Conservation (phyloP, 2,888 invertebrate genomes). For the Laothoe populi region DNA sequence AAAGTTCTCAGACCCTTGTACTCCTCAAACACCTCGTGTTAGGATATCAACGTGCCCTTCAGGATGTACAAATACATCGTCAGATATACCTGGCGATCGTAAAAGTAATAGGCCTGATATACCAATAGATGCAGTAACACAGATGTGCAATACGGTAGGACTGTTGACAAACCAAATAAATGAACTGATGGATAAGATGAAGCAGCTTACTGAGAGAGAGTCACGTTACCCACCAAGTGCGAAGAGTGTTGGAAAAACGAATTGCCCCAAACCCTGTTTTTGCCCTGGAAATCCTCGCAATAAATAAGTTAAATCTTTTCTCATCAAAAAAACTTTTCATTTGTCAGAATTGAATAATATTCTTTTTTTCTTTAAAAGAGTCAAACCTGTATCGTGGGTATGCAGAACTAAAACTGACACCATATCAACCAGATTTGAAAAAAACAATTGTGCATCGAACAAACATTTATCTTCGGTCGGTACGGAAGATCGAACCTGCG, state of each 20-base stretch:
- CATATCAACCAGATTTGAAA: too few species aligned
- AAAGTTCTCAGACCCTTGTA: slow-evolving; percentile 7
- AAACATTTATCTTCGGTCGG: too few species aligned
- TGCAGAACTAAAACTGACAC: too few species aligned
- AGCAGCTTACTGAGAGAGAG: slow-evolving; percentile 32
- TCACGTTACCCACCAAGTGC: background rate
- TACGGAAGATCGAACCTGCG: too few species aligned
- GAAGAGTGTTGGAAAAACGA: background rate
- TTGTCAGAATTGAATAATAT: too few species aligned
- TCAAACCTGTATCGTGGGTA: too few species aligned
- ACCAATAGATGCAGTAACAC: slow-evolving; percentile 41
- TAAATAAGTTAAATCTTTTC: background rate
- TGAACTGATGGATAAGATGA: slow-evolving; percentile 51
- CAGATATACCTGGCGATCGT: slow-evolving; percentile 46
- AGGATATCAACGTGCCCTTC: slow-evolving; percentile 35
- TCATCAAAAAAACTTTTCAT: too few species aligned
- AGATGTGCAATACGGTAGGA: slow-evolving; percentile 58
- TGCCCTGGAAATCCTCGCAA: slow-evolving; percentile 57
- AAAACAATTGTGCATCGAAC: too few species aligned
- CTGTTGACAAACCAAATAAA: slow-evolving; percentile 51
- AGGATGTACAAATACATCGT: slow-evolving; percentile 31
- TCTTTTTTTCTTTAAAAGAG: too few species aligned
- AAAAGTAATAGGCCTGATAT: slow-evolving; percentile 16
- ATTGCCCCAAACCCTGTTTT: slow-evolving; percentile 57
- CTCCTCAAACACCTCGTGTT: background rate